Evolutionary conservation across 2,113 vertebrate species (phyloP).

Genomic region (Monopterus albus): DNA sequence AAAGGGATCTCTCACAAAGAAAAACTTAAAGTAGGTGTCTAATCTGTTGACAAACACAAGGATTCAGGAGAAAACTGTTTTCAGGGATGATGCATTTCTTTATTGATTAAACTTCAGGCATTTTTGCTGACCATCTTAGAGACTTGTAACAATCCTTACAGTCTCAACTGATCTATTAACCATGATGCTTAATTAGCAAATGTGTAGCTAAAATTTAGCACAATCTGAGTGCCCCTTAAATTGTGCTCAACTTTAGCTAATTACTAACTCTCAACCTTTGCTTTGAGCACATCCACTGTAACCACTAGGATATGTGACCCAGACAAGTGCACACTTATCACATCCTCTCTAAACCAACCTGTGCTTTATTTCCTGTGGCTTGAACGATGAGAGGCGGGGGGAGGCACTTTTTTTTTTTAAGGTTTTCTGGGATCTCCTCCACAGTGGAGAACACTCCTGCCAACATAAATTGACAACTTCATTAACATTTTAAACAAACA

Average conservation of each 20-base stretch:
- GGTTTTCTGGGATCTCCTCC: slow-evolving; percentile 92
- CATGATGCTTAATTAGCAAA: no score
- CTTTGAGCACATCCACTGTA: no score
- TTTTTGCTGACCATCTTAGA: no score
- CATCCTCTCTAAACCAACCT: slow-evolving; percentile 72
- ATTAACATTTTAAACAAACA: not conserved
- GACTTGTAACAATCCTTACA: no score
- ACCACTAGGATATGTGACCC: no score
- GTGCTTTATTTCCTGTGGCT: slow-evolving; percentile 85
- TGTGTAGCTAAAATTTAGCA: no score
- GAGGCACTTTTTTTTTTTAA: slow-evolving; percentile 97
- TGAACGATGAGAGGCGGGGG: slow-evolving; percentile 92
- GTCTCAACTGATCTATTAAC: no score
- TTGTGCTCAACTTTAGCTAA: no score
- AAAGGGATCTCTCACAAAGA: slow-evolving; percentile 97
- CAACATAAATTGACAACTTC: not conserved
- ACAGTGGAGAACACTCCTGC: slow-evolving; percentile 91
- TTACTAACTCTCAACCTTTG: no score
- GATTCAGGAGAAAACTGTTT: not conserved
- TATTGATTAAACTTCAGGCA: no score
- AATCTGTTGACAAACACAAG: slow-evolving; percentile 81
- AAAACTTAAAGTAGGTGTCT: slow-evolving; percentile 96
- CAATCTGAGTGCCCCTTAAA: no score
- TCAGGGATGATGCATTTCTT: no score
- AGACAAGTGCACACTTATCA: not conserved